These are phyloP conservation scores for Doris montereyensis DNA, from an alignment of 2,888 invertebrate species.

Conservation along the genomic window DNA sequence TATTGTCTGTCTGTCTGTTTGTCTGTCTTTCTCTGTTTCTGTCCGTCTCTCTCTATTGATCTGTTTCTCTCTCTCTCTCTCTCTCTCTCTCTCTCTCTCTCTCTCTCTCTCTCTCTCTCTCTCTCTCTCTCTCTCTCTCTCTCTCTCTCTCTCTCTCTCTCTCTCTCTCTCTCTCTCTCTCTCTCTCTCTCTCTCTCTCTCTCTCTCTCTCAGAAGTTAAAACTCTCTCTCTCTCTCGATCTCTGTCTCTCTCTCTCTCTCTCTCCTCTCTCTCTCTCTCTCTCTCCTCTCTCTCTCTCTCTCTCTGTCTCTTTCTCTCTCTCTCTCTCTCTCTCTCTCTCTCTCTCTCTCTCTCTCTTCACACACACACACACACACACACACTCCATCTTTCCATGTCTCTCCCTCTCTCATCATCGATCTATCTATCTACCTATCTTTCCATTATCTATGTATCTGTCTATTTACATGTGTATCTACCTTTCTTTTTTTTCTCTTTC, in stretches of 20 bases:
- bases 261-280: not conserved
- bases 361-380: too few relatives aligned
- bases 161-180: not conserved
- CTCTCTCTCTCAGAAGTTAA: not conserved
- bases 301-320: too few relatives aligned
- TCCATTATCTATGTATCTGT: too few relatives aligned
- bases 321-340: too few relatives aligned
- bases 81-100: not conserved
- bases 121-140: not conserved
- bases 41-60: not conserved
- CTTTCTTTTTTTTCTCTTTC: too few relatives aligned
- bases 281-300: too few relatives aligned
- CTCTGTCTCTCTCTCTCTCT: not conserved
- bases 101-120: not conserved
- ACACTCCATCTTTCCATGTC: too few relatives aligned
- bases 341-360: too few relatives aligned
- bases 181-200: not conserved
- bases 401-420: too few relatives aligned
- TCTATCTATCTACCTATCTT: too few relatives aligned
- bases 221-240: not conserved
- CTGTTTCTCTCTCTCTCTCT: not conserved
- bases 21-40: not conserved
- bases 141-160: not conserved
- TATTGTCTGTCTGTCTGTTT: not conserved
- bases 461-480: too few relatives aligned